A percentile compares a stretch with the other conserved stretches of the same genome.
phyloP scores from a whole-genome alignment of 2,888 invertebrate genomes.

The Liodrosophila aerea region DNA sequence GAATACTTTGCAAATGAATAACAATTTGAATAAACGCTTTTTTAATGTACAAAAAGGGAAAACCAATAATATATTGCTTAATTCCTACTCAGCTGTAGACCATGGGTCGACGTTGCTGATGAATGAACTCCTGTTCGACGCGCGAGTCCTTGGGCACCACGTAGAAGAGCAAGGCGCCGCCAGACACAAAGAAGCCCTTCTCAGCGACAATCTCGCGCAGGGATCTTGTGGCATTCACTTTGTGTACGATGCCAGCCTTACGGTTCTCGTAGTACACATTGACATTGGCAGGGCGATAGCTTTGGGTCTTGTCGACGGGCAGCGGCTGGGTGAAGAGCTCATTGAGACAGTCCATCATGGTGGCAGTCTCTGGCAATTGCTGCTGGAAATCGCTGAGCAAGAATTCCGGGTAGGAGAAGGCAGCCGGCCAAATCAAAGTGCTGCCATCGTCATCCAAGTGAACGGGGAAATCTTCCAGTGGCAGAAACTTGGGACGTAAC shows the following conservation, averaged over 20 bases:
- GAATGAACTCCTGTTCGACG: conserved; percentile 79
- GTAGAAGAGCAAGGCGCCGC: conserved; percentile 80
- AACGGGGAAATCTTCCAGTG: conserved; percentile 86
- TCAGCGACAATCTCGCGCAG: conserved; percentile 85
- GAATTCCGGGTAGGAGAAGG: conserved; percentile 94
- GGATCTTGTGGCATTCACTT: conserved; percentile 84
- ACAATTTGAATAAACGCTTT: conserved; percentile 50
- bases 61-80: conserved; percentile 17
- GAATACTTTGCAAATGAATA: conserved; percentile 4
- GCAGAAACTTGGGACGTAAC: conserved; percentile 86
- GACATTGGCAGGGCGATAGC: conserved; percentile 85
- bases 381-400: conserved; percentile 93
- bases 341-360: conserved; percentile 85
- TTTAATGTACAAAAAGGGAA: conserved; percentile 36
- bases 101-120: conserved; percentile 72
- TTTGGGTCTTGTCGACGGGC: conserved; percentile 87
- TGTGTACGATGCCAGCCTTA: conserved; percentile 85
- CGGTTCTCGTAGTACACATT: conserved; percentile 90
- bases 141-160: conserved; percentile 77
- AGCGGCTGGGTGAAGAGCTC: conserved; percentile 88
- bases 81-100: conserved; percentile 56
- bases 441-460: conserved; percentile 84
- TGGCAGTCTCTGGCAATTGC: conserved; percentile 89
- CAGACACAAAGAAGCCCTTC: conserved; percentile 82
- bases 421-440: conserved; percentile 91